Base-by-base conservation (phyloP, 2,797 vertebrate species). In the Leptoclinus maculatus region DNA sequence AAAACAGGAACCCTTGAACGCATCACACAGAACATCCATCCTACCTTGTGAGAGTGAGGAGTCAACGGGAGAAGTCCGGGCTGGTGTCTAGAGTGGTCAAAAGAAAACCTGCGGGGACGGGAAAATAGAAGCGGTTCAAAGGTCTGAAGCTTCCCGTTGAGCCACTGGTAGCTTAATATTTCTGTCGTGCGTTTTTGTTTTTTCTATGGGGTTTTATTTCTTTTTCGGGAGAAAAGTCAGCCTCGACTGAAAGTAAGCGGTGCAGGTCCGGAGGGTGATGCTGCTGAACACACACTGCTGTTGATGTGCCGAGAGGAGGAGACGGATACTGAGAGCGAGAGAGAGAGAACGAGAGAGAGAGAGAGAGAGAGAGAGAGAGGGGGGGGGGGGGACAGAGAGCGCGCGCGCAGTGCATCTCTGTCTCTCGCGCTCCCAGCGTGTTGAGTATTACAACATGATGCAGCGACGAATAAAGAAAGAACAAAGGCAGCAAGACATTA, bases 31-130 rank as follows among this genome's bases (percentile, higher is more conserved):
- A 78, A 25, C 66, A 27, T 76, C 76, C 60, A 3, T 80, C 88
- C 73, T 95, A 95, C 93, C 94, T 92, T 88, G 29, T 13, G 45
- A 77, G 85, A 43, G 86, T 74, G 75, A 74, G 84, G 83, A 92
- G 91, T 87, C 63, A 80, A 79, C 66, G 79, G 76, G 80, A 80
- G 87, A 83, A 87, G 91, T 91, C 88, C 89, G 83, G 86, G 76
- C 62, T 85, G 85, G 67, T 84, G 74, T 88, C 64, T 83, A 86
- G 67, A 74, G 80, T 64, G 81, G 72, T 74, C 79, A 74, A 39
- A 12, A 56, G 56, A 57, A 73, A 60, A 39, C 67, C 82, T 74
- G 84, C 67, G 73, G 84, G 67, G 67, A 71, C 70, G 67, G 71
- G 45, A 0, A 2, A 39, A 27, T 69, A 80, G n/a, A 71, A 51